phyloP scores from a whole-genome alignment of 2,888 invertebrate species.

The Halocaridina rubra region DNA sequence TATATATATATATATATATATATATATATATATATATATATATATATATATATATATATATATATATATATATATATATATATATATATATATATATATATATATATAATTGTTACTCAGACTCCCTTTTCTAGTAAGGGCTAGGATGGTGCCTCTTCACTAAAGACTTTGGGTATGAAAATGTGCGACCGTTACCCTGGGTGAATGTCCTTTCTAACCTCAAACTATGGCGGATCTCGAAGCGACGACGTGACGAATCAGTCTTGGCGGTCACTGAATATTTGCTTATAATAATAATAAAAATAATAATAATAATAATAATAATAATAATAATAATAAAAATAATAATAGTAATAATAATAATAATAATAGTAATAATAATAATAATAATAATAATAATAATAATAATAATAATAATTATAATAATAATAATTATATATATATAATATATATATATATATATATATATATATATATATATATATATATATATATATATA shows the following conservation, averaged over 20 bases:
- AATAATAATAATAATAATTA: neutral
- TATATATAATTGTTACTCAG: neutral
- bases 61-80: neutral
- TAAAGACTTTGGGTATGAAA: too few species aligned
- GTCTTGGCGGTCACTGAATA: neutral
- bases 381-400: neutral
- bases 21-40: neutral
- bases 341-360: neutral
- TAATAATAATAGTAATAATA: neutral
- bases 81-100: neutral
- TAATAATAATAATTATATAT: neutral
- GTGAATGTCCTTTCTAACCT: too few species aligned
- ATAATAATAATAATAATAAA: conserved; percentile 10
- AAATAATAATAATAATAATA: neutral
- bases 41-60: neutral
- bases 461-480: neutral
- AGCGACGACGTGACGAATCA: too few species aligned
- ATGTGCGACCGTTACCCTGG: too few species aligned
- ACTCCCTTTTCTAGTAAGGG: neutral
- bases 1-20: neutral
- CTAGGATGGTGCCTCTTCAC: too few species aligned
- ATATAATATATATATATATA: neutral
- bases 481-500: neutral
- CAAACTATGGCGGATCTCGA: too few species aligned
- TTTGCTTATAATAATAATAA: neutral